Evolutionary conservation across 2,797 vertebrate species (phyloP).

Genomic region (Lacerta agilis): DNA sequence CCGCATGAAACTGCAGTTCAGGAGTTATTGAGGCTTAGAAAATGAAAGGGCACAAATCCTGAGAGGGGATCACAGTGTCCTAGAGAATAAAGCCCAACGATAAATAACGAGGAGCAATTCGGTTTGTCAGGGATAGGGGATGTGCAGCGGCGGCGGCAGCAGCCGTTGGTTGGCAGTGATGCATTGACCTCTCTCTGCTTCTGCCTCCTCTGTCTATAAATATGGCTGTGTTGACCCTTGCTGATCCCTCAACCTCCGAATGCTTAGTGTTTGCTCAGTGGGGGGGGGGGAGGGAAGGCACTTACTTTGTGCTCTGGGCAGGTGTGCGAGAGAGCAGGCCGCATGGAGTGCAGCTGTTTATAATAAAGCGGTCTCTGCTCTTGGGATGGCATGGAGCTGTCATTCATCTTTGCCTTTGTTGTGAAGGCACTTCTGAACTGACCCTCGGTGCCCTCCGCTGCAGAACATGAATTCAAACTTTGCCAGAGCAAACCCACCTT

Average conservation of each 20-base stretch:
- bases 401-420: neutral
- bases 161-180: slow-evolving; percentile 28
- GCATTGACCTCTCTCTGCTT: slow-evolving; percentile 42
- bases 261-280: neutral
- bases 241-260: slow-evolving; percentile 1
- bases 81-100: slow-evolving; percentile 65
- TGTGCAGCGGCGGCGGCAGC: slow-evolving; percentile 54
- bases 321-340: neutral
- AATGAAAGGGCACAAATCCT: slow-evolving; percentile 76
- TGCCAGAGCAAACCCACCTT: neutral
- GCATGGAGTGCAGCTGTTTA: neutral
- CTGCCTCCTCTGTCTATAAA: slow-evolving; percentile 7
- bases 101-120: slow-evolving; percentile 72
- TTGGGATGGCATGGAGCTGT: neutral
- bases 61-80: slow-evolving; percentile 62
- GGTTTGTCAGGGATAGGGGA: slow-evolving; percentile 55
- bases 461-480: neutral
- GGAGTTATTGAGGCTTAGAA: slow-evolving; percentile 78
- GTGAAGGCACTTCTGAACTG: neutral
- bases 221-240: slow-evolving; percentile 34
- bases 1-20: slow-evolving; percentile 75
- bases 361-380: slow-evolving; percentile 11
- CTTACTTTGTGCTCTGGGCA: neutral
- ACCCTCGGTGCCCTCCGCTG: neutral
- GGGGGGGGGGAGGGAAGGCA: neutral